phyloP scores from a whole-genome alignment of 1,140 invertebrate species.

The Triops cancriformis region DNA sequence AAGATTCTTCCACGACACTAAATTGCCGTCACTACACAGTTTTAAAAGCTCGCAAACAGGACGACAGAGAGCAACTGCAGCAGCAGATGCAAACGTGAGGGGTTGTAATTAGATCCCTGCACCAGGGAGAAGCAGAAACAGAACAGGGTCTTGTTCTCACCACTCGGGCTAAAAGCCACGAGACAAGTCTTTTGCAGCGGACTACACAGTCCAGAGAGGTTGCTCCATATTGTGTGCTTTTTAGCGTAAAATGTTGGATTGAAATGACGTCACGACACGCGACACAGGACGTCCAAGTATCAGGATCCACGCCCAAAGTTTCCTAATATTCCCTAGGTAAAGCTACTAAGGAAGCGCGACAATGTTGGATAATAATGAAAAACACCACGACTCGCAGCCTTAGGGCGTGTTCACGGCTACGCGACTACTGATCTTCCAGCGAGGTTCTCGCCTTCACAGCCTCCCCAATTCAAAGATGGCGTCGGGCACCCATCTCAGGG shows the following conservation, averaged over 20 bases:
- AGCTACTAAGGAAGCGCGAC: not conserved
- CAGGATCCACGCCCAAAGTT: conserved; percentile 7
- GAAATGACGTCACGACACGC: conserved; percentile 6
- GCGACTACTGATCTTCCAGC: not conserved
- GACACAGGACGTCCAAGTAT: not conserved
- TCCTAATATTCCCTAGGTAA: not conserved
- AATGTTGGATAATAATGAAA: not conserved
- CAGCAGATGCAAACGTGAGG: not conserved
- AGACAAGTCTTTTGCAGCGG: not conserved
- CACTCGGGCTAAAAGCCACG: no score
- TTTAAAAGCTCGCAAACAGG: not conserved
- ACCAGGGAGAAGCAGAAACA: not conserved
- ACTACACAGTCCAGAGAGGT: not conserved
- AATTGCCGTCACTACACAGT: not conserved
- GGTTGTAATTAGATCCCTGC: not conserved
- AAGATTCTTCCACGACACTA: no score
- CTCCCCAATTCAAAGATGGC: not conserved
- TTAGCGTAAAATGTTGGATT: not conserved
- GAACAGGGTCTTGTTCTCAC: not conserved
- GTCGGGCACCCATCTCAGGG: not conserved
- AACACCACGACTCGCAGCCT: not conserved
- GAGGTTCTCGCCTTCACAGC: not conserved
- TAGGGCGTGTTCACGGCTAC: not conserved
- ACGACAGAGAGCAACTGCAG: not conserved
- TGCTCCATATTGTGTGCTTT: not conserved